A percentile compares a stretch with the other conserved stretches of the same genome.
phyloP scores from a whole-genome alignment of 2,888 invertebrate species.

The Malachius bipustulatus region DNA sequence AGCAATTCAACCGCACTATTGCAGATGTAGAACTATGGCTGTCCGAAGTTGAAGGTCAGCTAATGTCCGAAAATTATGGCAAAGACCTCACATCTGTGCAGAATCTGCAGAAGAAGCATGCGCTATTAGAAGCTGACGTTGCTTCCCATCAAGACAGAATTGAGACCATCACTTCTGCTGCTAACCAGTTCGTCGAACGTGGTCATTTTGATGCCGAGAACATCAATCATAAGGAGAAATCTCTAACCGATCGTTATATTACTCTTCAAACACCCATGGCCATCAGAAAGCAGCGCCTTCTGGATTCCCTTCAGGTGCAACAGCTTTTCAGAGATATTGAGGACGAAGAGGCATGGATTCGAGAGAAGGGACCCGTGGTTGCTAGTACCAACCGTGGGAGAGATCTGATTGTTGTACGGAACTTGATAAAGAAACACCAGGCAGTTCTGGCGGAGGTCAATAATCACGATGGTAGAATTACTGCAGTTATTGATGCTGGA shows the following conservation, averaged over 20 bases:
- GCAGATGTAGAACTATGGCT: conserved; percentile 99
- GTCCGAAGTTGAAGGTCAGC: conserved; percentile 86
- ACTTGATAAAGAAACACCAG: conserved; percentile 98
- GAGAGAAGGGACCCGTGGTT: conserved; percentile 97
- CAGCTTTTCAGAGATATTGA: conserved; percentile 96
- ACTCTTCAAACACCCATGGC: conserved; percentile 82
- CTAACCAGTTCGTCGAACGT: conserved; percentile 81
- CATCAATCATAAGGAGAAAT: conserved; percentile 76
- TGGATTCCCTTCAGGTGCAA: conserved; percentile 91
- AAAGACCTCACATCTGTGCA: conserved; percentile 98
- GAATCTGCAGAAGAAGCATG: conserved; percentile 97
- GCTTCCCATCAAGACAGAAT: conserved; percentile 93
- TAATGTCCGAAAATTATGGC: conserved; percentile 94
- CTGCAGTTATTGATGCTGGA: conserved; percentile 81
- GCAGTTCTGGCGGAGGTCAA: conserved; percentile 93
- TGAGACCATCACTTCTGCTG: conserved; percentile 78
- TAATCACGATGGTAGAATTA: conserved; percentile 87
- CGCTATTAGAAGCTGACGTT: conserved; percentile 90
- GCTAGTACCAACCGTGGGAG: conserved; percentile 91
- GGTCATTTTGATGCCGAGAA: conserved; percentile 98
- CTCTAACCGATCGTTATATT: conserved; percentile 68
- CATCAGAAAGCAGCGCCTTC: conserved; percentile 73
- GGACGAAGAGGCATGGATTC: conserved; percentile 98
- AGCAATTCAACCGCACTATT: conserved; percentile 95
- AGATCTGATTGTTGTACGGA: conserved; percentile 98